Base-by-base conservation (phyloP, 2,888 invertebrate species). In the Thalpophila matura region DNA sequence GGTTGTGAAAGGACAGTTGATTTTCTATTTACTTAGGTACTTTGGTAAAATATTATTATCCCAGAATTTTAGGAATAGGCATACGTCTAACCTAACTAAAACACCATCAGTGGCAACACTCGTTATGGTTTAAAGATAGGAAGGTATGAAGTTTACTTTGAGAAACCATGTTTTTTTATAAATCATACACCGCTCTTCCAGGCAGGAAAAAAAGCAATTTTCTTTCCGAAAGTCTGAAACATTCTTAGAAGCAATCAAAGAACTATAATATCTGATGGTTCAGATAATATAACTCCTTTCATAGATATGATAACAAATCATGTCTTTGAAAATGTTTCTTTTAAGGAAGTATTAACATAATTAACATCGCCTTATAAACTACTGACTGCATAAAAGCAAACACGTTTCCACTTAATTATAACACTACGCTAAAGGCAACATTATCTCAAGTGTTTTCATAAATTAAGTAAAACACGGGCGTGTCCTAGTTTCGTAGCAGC, bases 401-500 rank as follows among this genome's bases (percentile, higher is more conserved):
- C 31, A 71, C 49, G 27, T 65, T 45, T 43, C 22, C 10, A 49
- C 58, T 49, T 55, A 38, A 71, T 63, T 40, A 72, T 51, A 59
- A 53, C 14, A 49, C 69, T 29, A 50, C 18, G 31, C 43, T 45
- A 37, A 47, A 54, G 53, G 59, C 40, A 58, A 62, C 38, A 55
- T 56, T 62, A 64, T 65, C 54, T 45, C 26, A 42, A 74, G 47
- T 80, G 69, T 72, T 65, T 70, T 69, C 60, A 65, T 70, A 70
- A 75, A 67, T 71, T 72, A 70, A 66, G 59, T 68, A 51, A 61
- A 74, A 74, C 66, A 67, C 64, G 53, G 45, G 59, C 50, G 45
- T 69, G 76, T 77, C 74, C 77, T 73, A 74, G 73, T 82, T 83
- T 82, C 84, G 83, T 82, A 86, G 83, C 76, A 54, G 74, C 81